Percentiles rank a stretch among this genome's conserved stretches.
phyloP scores from a whole-genome alignment of 2,113 vertebrate genomes.

The Pholis gunnellus region DNA sequence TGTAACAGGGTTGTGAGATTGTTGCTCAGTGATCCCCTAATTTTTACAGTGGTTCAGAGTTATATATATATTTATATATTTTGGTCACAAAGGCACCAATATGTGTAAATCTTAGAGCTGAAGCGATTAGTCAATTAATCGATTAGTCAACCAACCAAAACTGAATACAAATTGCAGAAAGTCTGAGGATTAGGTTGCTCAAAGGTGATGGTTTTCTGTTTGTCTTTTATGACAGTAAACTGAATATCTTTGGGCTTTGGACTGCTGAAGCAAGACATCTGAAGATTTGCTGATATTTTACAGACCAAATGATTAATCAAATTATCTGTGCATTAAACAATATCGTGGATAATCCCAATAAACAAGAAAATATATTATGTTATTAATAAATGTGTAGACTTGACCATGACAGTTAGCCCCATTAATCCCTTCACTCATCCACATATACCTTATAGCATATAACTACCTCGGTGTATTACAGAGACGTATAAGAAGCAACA shows the following conservation, averaged over 20 bases:
- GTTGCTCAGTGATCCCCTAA: neutral
- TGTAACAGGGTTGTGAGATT: neutral
- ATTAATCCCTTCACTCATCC: neutral
- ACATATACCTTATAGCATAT: neutral
- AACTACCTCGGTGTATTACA: neutral
- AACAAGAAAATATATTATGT: neutral
- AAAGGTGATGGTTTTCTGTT: neutral
- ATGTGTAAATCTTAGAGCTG: neutral
- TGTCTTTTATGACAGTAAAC: neutral
- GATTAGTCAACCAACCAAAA: neutral
- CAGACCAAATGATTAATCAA: neutral
- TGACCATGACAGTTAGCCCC: neutral
- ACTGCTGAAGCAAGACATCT: neutral
- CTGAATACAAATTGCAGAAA: neutral
- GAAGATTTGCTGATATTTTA: neutral
- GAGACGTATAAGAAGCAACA: neutral
- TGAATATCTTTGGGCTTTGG: neutral
- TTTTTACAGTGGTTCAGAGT: neutral
- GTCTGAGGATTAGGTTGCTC: neutral
- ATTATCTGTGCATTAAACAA: neutral
- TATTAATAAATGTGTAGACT: neutral
- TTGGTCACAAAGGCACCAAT: neutral
- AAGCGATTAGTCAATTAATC: neutral
- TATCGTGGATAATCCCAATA: neutral
- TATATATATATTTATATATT: neutral